Conservation (phyloP, 2,113 vertebrate species). For the Boulengerochromis microlepis region DNA sequence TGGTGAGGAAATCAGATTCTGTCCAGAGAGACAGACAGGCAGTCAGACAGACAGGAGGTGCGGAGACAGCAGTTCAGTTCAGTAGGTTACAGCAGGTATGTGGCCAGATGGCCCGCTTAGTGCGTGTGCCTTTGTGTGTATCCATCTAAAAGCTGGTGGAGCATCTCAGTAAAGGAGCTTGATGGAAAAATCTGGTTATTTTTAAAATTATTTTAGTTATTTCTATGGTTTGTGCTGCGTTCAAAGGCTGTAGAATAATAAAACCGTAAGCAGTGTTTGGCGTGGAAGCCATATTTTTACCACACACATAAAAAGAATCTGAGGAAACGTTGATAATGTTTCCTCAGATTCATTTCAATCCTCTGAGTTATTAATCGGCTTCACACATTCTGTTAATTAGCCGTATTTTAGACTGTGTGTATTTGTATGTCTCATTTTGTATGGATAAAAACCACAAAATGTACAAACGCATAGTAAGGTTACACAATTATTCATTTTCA, state of each 20-base stretch:
- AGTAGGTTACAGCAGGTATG: slow-evolving; percentile 58
- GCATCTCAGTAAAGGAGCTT: neutral
- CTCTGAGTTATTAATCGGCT: neutral
- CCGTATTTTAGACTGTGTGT: neutral
- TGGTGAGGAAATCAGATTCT: slow-evolving; percentile 62
- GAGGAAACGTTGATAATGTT: neutral
- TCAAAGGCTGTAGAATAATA: neutral
- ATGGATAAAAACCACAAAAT: neutral
- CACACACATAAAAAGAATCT: neutral
- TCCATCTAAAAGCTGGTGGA: neutral
- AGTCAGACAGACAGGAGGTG: slow-evolving; percentile 42
- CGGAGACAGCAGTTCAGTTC: slow-evolving; percentile 34
- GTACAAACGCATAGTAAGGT: neutral
- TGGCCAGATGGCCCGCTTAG: slow-evolving; percentile 38
- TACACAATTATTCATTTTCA: neutral
- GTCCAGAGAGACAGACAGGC: slow-evolving; percentile 43
- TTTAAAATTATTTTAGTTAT: neutral
- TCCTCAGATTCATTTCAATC: neutral
- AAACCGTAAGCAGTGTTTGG: neutral
- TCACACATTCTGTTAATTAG: neutral
- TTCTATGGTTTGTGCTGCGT: neutral
- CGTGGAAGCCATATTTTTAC: neutral
- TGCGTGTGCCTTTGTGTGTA: neutral
- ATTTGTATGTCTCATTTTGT: neutral
- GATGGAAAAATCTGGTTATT: neutral